Evolutionary conservation across 2,797 vertebrate genomes (phyloP).

Genomic region (Karalla daura): DNA sequence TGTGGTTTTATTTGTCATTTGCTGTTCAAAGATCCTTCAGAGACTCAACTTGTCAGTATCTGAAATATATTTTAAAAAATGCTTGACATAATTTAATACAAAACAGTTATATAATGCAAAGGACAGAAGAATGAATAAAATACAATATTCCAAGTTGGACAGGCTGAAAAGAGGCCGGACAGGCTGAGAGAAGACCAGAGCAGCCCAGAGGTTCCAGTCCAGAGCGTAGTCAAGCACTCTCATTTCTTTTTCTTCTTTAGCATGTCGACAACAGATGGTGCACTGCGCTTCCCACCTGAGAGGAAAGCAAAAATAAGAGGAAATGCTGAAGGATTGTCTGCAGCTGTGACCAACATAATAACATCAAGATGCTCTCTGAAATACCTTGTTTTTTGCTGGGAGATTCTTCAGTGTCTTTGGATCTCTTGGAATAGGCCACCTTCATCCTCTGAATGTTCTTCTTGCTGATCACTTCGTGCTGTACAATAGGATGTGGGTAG

Average conservation of each 20-base stretch:
- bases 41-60: background rate
- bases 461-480: conserved; percentile 75
- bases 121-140: background rate
- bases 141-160: no score
- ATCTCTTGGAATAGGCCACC: conserved; percentile 75
- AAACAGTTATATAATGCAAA: background rate
- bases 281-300: conserved; percentile 76
- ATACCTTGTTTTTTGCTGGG: conserved; percentile 67
- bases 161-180: no score
- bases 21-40: background rate
- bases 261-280: conserved; percentile 60
- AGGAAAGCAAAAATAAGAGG: conserved; percentile 6
- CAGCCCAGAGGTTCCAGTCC: background rate
- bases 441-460: conserved; percentile 85
- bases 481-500: conserved; percentile 80
- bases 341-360: no score
- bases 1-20: conserved; percentile 18
- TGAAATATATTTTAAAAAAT: background rate
- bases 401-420: conserved; percentile 19
- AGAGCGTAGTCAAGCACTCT: background rate
- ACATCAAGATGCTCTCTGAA: accelerated
- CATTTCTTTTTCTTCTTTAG: conserved; percentile 67
- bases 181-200: no score
- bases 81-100: background rate
- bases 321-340: background rate